A percentile compares a stretch with the other conserved stretches of the same genome.
These are phyloP conservation scores for Gasterosteus aculeatus DNA, from an alignment of 2,113 vertebrate species.

Conservation along the genomic window DNA sequence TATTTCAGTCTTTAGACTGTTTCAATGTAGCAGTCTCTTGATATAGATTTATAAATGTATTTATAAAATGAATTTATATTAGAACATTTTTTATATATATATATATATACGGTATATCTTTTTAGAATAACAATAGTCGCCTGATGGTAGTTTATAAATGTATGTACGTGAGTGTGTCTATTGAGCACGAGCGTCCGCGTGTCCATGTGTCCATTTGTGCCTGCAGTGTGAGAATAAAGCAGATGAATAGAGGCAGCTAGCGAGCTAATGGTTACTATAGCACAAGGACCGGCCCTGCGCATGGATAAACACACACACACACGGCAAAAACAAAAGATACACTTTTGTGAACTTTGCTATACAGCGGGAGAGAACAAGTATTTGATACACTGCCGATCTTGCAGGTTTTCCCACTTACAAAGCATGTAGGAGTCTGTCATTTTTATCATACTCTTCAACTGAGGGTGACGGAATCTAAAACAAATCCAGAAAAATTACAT, in stretches of 20 bases:
- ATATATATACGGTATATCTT: too few relatives aligned
- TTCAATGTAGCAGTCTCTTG: not conserved
- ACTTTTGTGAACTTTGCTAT: slow-evolving; percentile 44
- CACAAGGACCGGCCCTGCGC: slow-evolving; percentile 85
- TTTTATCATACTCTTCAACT: too few relatives aligned
- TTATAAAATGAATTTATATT: too few relatives aligned
- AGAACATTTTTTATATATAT: too few relatives aligned
- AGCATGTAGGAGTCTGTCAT: too few relatives aligned
- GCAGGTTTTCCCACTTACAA: too few relatives aligned
- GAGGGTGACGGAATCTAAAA: too few relatives aligned
- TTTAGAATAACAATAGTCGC: not conserved
- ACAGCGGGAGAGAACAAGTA: too few relatives aligned
- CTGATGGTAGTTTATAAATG: not conserved
- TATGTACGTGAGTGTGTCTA: slow-evolving; percentile 2
- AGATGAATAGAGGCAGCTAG: slow-evolving; percentile 87
- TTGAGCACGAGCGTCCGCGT: not conserved
- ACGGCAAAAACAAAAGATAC: not conserved
- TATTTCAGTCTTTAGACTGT: not conserved
- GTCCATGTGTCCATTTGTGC: not conserved
- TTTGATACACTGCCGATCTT: too few relatives aligned
- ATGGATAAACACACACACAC: slow-evolving; percentile 68
- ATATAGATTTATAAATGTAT: too few relatives aligned
- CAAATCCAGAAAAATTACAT: too few relatives aligned
- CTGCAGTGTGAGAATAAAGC: slow-evolving; percentile 85
- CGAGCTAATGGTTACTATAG: slow-evolving; percentile 79